Evolutionary conservation across 2,888 invertebrate species (phyloP).

Genomic region (Temnothorax unifasciatus): DNA sequence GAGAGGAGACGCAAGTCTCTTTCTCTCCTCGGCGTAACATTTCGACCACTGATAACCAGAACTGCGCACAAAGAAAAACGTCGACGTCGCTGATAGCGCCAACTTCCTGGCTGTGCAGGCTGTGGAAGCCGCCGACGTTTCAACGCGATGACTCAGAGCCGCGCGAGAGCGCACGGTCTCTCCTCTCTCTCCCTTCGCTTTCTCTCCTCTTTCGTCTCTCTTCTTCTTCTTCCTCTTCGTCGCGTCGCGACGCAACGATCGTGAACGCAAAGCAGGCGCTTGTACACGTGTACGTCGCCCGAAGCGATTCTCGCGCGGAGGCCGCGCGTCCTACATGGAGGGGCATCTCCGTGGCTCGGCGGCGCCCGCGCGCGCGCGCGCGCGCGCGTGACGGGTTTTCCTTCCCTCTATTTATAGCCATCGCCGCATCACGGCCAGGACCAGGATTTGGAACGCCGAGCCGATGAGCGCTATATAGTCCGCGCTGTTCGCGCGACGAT

Average conservation of each 20-base stretch:
- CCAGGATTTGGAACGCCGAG: conserved; percentile 5
- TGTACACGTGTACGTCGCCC: conserved; percentile 38
- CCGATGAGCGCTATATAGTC: not conserved
- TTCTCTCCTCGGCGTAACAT: conserved; percentile 32
- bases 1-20: not conserved
- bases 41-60: conserved; percentile 68
- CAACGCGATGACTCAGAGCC: conserved; percentile 55
- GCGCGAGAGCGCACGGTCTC: conserved; percentile 26
- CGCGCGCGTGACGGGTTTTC: not conserved
- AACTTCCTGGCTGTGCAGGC: conserved; percentile 71
- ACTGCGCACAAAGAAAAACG: conserved; percentile 68
- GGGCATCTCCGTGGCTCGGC: not conserved
- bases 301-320: conserved; percentile 19
- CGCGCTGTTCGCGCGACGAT: no score
- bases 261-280: not conserved
- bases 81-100: conserved; percentile 64
- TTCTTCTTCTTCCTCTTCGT: not conserved
- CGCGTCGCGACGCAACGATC: conserved; percentile 9
- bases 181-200: not conserved
- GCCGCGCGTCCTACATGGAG: conserved; percentile 3
- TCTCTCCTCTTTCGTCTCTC: not conserved
- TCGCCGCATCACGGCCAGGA: conserved; percentile 2
- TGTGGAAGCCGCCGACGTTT: conserved; percentile 42
- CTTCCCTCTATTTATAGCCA: conserved; percentile 31
- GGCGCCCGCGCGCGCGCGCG: not conserved